Evolutionary conservation across 1,140 invertebrate species (phyloP).

Genomic region (Bombyx mandarina): DNA sequence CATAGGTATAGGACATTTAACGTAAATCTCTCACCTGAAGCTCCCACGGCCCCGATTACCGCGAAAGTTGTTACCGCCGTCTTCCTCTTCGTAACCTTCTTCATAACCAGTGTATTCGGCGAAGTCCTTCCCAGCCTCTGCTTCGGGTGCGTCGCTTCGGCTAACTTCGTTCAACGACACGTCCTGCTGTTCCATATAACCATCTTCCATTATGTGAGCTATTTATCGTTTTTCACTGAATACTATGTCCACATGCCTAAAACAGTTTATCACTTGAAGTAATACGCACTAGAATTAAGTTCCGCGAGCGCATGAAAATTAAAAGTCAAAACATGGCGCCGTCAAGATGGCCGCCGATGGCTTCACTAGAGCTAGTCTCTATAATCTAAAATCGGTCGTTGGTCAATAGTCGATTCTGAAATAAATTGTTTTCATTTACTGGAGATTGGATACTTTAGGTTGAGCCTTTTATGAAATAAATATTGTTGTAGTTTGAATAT

Average conservation of each 20-base stretch:
- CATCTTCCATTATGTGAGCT: slow-evolving; percentile 47
- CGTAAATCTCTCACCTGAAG: slow-evolving; percentile 64
- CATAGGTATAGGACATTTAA: neutral
- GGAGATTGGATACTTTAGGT: too few species aligned
- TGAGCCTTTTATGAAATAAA: too few species aligned
- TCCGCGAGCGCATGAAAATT: slow-evolving; percentile 4
- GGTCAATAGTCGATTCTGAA: neutral
- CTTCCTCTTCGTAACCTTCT: slow-evolving; percentile 45
- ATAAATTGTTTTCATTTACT: too few species aligned
- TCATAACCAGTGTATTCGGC: slow-evolving; percentile 33
- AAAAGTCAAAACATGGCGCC: slow-evolving; percentile 22
- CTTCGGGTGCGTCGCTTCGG: slow-evolving; percentile 25
- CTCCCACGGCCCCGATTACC: slow-evolving; percentile 69
- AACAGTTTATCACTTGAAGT: slow-evolving; percentile 4
- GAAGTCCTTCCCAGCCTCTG: slow-evolving; percentile 38
- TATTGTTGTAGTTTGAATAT: too few species aligned
- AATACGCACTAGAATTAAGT: too few species aligned
- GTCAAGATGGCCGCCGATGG: slow-evolving; percentile 29
- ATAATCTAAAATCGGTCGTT: neutral
- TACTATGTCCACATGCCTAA: slow-evolving; percentile 44
- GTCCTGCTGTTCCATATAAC: slow-evolving; percentile 53
- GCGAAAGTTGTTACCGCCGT: slow-evolving; percentile 48
- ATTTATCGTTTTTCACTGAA: slow-evolving; percentile 17
- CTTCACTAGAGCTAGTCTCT: slow-evolving; percentile 17
- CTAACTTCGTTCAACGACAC: slow-evolving; percentile 30